Base-by-base conservation (phyloP, 37 sponge, comb jelly and placozoan species). In the Beroe forskalii region DNA sequence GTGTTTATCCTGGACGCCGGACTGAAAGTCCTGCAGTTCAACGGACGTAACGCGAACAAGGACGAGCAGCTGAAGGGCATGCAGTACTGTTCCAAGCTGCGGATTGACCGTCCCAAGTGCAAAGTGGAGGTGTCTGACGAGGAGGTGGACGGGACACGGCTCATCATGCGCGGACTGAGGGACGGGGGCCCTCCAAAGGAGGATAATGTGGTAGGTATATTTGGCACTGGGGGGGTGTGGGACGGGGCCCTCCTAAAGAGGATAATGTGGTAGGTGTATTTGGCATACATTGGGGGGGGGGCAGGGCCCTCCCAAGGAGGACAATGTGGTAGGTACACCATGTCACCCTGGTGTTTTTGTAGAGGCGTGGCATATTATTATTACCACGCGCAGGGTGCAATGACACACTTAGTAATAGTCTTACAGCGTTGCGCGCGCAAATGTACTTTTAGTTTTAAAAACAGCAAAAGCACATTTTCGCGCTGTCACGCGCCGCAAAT, bases 1-100 rank as follows among this genome's bases (percentile, higher is more conserved):
- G 99, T 98, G 23, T 96, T 94, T 92, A 94, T 98, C 61, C 92
- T 98, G 32, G 99, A 98, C 61, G 67, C 93, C 60, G 99, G 98
- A 0, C 92, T 95, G 40, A 91, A 83, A 36, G 86, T 97, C 55
- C 91, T 91, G 0, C 92, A 96, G 93, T 98, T 95, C 94, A 94
- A 95, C 64, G 99, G 99, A 8, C 93, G 92, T 62, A 95, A 94
- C 0, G 92, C 94, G 90, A 98, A 98, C 91, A 98, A 98, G 91
- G 97, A 98, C 89, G 99, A 98, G 93, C 94, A 94, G 90, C 93
- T 95, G 92, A 98, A 94, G 90, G 99, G 94, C 35, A 91, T 93
- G 4, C 99, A 98, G 83, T 95, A 90, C 86, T 62, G 94, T 0
- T 94, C 95, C 60, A 91, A 91, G 9, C 43, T 98, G 61, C 96